Conservation (phyloP, 2,113 vertebrate genomes). For the Himantopus leucocephalus region DNA sequence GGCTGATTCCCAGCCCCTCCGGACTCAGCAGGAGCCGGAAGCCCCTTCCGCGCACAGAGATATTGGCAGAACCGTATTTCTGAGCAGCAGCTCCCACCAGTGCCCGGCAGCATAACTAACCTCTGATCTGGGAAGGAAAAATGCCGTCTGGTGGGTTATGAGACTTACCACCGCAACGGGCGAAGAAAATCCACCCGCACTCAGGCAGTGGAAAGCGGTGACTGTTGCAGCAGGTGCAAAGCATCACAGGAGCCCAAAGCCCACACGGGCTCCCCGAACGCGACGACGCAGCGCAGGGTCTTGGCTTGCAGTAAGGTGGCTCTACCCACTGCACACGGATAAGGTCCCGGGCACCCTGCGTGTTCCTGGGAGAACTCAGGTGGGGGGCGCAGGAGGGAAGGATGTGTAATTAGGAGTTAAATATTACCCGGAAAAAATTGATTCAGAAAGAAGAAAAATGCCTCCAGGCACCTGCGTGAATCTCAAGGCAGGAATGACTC, state of each 20-base stretch:
- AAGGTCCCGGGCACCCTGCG: accelerated
- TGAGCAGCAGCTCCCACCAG: not conserved
- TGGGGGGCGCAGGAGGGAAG: not conserved
- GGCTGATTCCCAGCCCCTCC: not conserved
- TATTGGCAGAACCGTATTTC: not conserved
- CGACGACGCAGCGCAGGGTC: accelerated
- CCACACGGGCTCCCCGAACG: not conserved
- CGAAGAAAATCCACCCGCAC: not conserved
- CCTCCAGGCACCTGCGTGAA: not conserved
- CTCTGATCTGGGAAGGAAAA: not conserved
- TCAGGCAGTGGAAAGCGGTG: accelerated
- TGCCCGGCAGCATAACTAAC: not conserved
- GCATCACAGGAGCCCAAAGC: not conserved
- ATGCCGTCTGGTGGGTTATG: not conserved
- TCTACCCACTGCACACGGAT: not conserved
- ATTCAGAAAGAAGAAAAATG: not conserved
- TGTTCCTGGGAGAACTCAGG: not conserved
- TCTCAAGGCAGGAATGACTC: not conserved
- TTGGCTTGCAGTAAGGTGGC: not conserved
- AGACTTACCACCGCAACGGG: not conserved
- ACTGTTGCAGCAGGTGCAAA: not conserved
- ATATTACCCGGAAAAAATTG: not conserved
- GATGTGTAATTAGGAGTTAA: not conserved
- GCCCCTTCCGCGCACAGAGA: not conserved
- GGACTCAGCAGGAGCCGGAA: not conserved